Evolutionary conservation across 2,888 invertebrate species (phyloP).

Genomic region (Zaprionus obscuricornis): DNA sequence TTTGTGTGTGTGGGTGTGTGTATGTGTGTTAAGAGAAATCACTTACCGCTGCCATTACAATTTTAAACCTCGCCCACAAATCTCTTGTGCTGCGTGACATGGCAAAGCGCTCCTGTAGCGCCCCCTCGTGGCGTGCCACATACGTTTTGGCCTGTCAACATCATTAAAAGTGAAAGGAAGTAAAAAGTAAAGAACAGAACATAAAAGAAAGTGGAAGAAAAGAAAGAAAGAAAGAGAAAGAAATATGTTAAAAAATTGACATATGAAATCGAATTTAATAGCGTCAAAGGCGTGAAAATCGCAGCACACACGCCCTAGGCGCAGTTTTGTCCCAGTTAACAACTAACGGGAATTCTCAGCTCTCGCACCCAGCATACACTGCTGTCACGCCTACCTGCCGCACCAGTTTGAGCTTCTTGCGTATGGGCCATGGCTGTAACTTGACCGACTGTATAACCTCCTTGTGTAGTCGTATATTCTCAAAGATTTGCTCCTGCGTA

Average conservation of each 20-base stretch:
- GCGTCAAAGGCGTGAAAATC: too few relatives aligned
- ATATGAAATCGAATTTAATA: slow-evolving; percentile 72
- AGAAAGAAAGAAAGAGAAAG: slow-evolving; percentile 24
- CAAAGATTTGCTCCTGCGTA: slow-evolving; percentile 94
- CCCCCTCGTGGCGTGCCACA: slow-evolving; percentile 95
- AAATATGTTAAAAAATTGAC: too few relatives aligned
- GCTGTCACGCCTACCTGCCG: slow-evolving; percentile 85
- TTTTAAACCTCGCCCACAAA: slow-evolving; percentile 92
- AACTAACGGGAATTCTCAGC: neutral
- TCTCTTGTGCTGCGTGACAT: slow-evolving; percentile 94
- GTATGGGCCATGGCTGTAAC: slow-evolving; percentile 92
- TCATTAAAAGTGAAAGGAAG: slow-evolving; percentile 58
- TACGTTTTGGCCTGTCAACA: slow-evolving; percentile 90
- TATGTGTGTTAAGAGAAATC: slow-evolving; percentile 49
- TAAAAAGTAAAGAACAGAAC: slow-evolving; percentile 25
- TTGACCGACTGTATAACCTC: slow-evolving; percentile 94
- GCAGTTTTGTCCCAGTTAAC: slow-evolving; percentile 19
- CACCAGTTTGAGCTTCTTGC: slow-evolving; percentile 91
- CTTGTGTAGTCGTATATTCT: slow-evolving; percentile 95
- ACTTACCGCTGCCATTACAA: slow-evolving; percentile 90
- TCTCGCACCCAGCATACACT: neutral
- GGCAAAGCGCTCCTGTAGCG: slow-evolving; percentile 93
- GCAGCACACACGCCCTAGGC: too few relatives aligned
- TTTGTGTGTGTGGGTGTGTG: neutral
- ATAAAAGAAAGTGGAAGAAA: neutral